Percentiles rank a stretch among this genome's conserved stretches.
These are phyloP conservation scores for Euzophera pinguis DNA, from an alignment of 2,888 invertebrate species.

Conservation along the genomic window DNA sequence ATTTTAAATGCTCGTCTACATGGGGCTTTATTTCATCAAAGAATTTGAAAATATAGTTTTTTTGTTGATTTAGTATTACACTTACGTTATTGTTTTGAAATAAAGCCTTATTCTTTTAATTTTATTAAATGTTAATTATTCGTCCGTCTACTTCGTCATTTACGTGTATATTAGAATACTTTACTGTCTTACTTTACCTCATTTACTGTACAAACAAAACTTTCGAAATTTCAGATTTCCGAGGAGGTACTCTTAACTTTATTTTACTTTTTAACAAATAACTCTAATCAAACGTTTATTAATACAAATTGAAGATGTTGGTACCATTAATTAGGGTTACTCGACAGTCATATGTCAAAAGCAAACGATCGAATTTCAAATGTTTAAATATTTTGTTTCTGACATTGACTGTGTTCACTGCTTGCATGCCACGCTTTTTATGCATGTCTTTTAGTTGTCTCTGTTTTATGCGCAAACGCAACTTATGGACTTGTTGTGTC, in stretches of 20 bases:
- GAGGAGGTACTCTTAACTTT: constrained; percentile 62
- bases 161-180: constrained; percentile 42
- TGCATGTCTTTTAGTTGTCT: constrained; percentile 54
- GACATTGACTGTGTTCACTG: constrained; percentile 44
- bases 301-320: constrained; percentile 49
- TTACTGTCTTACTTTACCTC: constrained; percentile 35
- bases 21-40: constrained; percentile 47
- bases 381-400: constrained; percentile 28
- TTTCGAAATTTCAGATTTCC: constrained; percentile 67
- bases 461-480: constrained; percentile 57
- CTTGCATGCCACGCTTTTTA: constrained; percentile 55
- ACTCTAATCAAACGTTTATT: constrained; percentile 63
- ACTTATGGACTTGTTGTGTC: constrained; percentile 65
- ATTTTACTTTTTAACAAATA: constrained; percentile 62
- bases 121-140: constrained; percentile 50
- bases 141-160: constrained; percentile 34
- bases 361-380: constrained; percentile 14
- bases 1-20: constrained; percentile 40
- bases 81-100: constrained; percentile 33
- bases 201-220: constrained; percentile 49
- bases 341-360: constrained; percentile 39
- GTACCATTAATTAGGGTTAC: constrained; percentile 40
- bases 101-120: constrained; percentile 46
- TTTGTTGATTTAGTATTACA: constrained; percentile 24
- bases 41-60: constrained; percentile 9